Evolutionary conservation across 2,113 vertebrate species (phyloP).

Genomic region (Ailuropoda melanoleuca): DNA sequence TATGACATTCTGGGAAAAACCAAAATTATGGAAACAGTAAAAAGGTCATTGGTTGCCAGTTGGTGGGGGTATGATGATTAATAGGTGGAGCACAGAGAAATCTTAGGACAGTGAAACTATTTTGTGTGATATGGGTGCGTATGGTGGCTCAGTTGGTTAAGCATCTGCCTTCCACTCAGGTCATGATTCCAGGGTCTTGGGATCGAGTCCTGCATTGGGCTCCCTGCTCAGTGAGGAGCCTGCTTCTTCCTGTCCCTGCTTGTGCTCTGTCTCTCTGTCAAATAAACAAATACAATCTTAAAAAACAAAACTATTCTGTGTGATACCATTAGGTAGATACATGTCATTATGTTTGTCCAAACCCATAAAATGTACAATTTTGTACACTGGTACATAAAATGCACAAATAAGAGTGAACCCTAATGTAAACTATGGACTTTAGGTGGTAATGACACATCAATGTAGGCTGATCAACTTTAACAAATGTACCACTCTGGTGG

Average conservation of each 20-base stretch:
- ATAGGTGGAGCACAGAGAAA: not conserved
- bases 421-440: not conserved
- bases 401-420: not conserved
- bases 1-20: not conserved
- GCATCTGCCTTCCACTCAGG: not conserved
- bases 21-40: not conserved
- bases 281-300: not conserved
- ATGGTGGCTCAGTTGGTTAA: not conserved
- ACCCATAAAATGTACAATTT: not conserved
- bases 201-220: not conserved
- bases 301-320: not conserved
- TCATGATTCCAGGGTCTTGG: not conserved
- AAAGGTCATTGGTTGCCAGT: not conserved
- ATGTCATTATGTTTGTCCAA: not conserved
- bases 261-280: not conserved
- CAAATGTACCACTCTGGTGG: not conserved
- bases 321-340: not conserved
- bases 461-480: not conserved
- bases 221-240: not conserved
- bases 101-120: not conserved
- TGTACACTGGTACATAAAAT: not conserved
- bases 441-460: not conserved
- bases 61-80: not conserved
- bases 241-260: not conserved
- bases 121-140: not conserved